Conservation (phyloP, 2,888 invertebrate species). For the Trisateles emortualis region DNA sequence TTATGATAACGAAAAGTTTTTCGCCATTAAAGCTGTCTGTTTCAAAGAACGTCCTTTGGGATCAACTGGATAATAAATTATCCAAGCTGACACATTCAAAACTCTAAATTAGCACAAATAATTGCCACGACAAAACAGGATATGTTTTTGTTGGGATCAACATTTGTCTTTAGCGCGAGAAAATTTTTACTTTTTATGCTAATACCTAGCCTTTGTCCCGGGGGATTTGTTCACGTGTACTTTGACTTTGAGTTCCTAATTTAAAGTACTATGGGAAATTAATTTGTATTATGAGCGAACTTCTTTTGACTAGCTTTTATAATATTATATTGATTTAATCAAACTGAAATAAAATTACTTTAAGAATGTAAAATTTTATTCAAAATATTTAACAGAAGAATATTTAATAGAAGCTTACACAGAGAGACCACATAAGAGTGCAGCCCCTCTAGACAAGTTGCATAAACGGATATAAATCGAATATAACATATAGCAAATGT, state of each 20-base stretch:
- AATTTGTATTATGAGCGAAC: no score
- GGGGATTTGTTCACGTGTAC: neutral
- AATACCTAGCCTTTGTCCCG: slow-evolving; percentile 12
- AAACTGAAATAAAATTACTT: no score
- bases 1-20: slow-evolving; percentile 31
- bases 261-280: neutral
- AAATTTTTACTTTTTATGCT: slow-evolving; percentile 19
- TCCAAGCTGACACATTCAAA: slow-evolving; percentile 24
- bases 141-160: slow-evolving; percentile 33
- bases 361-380: no score
- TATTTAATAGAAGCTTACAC: no score
- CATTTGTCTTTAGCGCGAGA: slow-evolving; percentile 27
- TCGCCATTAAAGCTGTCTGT: slow-evolving; percentile 31
- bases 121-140: slow-evolving; percentile 33
- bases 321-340: no score
- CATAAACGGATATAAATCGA: no score
- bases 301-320: no score
- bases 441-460: no score
- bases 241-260: neutral
- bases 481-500: no score
- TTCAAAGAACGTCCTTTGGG: slow-evolving; percentile 37
- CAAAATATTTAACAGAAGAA: no score
- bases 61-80: slow-evolving; percentile 44
- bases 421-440: no score
- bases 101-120: slow-evolving; percentile 36